phyloP scores from a whole-genome alignment of 1,140 invertebrate species.

The Hyles euphorbiae region DNA sequence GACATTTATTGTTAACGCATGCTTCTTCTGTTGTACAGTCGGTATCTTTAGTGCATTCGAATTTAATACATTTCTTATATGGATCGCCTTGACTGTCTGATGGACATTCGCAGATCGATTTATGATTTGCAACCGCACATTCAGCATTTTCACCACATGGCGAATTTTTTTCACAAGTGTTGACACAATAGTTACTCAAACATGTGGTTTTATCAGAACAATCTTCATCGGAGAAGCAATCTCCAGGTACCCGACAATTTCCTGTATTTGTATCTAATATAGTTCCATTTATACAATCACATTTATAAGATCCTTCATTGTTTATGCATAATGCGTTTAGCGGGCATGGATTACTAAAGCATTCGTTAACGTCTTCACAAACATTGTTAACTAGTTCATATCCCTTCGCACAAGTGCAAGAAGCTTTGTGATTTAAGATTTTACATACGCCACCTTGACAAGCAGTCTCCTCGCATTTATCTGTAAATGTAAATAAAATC shows the following conservation, averaged over 20 bases:
- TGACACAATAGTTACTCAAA: conserved; percentile 84
- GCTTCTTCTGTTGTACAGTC: conserved; percentile 84
- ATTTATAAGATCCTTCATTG: conserved; percentile 84
- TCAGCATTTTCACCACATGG: conserved; percentile 86
- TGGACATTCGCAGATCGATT: conserved; percentile 85
- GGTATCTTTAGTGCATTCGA: conserved; percentile 87
- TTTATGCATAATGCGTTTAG: conserved; percentile 86
- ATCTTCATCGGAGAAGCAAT: conserved; percentile 87
- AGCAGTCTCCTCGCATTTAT: conserved; percentile 84
- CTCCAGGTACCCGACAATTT: conserved; percentile 85
- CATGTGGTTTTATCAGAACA: conserved; percentile 88
- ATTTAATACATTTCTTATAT: conserved; percentile 79
- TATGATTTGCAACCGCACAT: conserved; percentile 81
- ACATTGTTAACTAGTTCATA: conserved; percentile 80
- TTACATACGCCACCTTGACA: conserved; percentile 86
- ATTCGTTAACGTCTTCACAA: conserved; percentile 91
- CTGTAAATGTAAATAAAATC: conserved; percentile 71
- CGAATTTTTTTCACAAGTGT: conserved; percentile 82
- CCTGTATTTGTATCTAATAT: conserved; percentile 82
- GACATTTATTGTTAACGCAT: conserved; percentile 87
- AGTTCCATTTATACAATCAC: conserved; percentile 85
- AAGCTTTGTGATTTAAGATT: conserved; percentile 80
- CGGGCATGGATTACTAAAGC: conserved; percentile 85
- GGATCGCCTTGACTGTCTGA: conserved; percentile 86
- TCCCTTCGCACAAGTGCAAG: conserved; percentile 86